These are phyloP conservation scores for Pherbina coryleti DNA, from an alignment of 2,888 invertebrate species.

Conservation along the genomic window DNA sequence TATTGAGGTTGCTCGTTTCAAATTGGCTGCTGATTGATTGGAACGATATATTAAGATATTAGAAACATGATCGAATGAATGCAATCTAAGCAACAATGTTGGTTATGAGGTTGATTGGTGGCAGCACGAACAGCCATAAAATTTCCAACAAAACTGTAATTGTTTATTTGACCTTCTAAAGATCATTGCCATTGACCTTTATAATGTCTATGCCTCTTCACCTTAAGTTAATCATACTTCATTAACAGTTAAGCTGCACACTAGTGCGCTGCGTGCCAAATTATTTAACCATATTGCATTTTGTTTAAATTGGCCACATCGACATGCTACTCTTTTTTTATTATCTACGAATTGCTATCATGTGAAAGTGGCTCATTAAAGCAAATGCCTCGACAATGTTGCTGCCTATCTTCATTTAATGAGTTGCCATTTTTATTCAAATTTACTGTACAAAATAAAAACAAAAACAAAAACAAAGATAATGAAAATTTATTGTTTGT, in stretches of 20 bases:
- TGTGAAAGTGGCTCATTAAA: constrained; percentile 1
- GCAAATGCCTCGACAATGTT: neutral
- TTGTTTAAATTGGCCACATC: neutral
- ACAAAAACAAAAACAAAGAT: neutral
- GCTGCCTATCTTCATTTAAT: neutral
- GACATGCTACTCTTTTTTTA: neutral
- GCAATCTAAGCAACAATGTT: neutral
- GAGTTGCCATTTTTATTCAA: too few relatives aligned
- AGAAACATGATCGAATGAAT: neutral
- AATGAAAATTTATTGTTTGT: neutral
- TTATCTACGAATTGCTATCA: neutral
- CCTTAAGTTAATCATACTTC: too few relatives aligned
- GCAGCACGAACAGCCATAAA: too few relatives aligned
- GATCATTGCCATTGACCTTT: too few relatives aligned
- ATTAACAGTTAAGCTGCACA: too few relatives aligned
- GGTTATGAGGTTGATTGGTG: neutral
- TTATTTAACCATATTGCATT: neutral
- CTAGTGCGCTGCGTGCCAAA: too few relatives aligned
- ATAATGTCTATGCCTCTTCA: too few relatives aligned
- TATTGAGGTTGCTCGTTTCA: neutral
- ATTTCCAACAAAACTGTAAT: too few relatives aligned
- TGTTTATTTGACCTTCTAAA: too few relatives aligned
- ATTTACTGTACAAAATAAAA: neutral
- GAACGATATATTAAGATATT: constrained; percentile 11
- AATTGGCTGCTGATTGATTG: constrained; percentile 27